Evolutionary conservation across 2,888 invertebrate species (phyloP).

Genomic region (Tortricodes alternella): DNA sequence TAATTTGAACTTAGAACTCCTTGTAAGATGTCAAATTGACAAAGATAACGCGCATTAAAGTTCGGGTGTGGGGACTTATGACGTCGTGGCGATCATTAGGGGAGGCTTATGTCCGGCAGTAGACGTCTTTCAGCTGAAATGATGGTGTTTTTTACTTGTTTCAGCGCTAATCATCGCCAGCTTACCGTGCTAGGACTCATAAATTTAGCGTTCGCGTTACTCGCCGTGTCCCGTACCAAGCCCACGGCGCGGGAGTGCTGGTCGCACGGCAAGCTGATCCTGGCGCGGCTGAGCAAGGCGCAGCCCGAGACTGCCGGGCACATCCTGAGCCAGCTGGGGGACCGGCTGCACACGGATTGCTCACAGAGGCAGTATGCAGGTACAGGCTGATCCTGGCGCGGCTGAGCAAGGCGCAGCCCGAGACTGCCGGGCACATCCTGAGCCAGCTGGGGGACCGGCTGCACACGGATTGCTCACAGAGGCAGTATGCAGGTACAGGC

Average conservation of each 20-base stretch:
- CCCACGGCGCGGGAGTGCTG: slow-evolving; percentile 53
- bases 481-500: too few species aligned
- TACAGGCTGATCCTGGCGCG: slow-evolving; percentile 63
- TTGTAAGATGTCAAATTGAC: too few species aligned
- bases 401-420: slow-evolving; percentile 61
- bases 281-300: slow-evolving; percentile 61
- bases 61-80: too few species aligned
- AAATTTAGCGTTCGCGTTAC: slow-evolving; percentile 60
- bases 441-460: too few species aligned
- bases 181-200: slow-evolving; percentile 68
- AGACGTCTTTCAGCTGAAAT: too few species aligned
- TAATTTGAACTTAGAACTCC: too few species aligned
- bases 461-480: too few species aligned
- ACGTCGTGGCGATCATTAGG: too few species aligned
- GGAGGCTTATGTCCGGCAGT: too few species aligned
- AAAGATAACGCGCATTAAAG: too few species aligned
- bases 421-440: too few species aligned
- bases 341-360: slow-evolving; percentile 53
- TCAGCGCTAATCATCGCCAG: slow-evolving; percentile 68
- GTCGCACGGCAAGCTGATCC: slow-evolving; percentile 62
- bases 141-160: too few species aligned
- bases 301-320: slow-evolving; percentile 63
- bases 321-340: slow-evolving; percentile 58
- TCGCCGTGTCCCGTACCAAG: slow-evolving; percentile 49
- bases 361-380: slow-evolving; percentile 62